Percentiles rank a stretch among this genome's conserved stretches.
Conservation (phyloP, 2,888 invertebrate genomes). For the Acanthoscelides obtectus region DNA sequence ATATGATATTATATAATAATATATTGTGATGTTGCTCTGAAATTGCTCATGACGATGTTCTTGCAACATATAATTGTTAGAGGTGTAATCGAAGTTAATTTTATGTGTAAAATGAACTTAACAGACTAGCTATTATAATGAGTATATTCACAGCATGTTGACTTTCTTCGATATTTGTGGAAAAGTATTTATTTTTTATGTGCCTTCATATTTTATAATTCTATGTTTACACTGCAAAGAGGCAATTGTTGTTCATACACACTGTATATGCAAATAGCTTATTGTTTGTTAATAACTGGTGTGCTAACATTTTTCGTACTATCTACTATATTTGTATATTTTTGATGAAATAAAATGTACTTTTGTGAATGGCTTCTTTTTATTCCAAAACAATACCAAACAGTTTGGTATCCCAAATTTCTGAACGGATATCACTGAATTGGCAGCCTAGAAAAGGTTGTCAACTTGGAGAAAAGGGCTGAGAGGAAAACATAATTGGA, state of each 20-base stretch:
- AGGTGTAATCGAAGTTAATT: neutral
- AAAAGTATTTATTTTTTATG: slow-evolving; percentile 24
- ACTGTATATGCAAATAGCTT: neutral
- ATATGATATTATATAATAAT: neutral
- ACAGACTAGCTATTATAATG: neutral
- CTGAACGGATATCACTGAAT: too few species aligned
- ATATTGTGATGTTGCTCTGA: neutral
- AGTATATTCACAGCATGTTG: neutral
- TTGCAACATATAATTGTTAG: neutral
- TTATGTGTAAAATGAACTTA: neutral
- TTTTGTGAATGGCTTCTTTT: neutral
- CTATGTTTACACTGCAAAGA: slow-evolving; percentile 11
- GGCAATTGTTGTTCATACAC: neutral
- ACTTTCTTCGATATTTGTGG: neutral
- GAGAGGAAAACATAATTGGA: too few species aligned
- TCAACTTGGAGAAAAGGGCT: too few species aligned
- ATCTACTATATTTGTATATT: neutral
- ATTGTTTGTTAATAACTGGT: neutral
- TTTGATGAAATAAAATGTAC: neutral
- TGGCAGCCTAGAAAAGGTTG: too few species aligned
- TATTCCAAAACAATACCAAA: too few species aligned
- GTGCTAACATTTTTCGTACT: neutral
- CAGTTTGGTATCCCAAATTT: too few species aligned
- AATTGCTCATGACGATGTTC: neutral
- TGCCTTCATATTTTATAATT: slow-evolving; percentile 23